Evolutionary conservation across 2,113 vertebrate species (phyloP).

Genomic region (Strix uralensis): DNA sequence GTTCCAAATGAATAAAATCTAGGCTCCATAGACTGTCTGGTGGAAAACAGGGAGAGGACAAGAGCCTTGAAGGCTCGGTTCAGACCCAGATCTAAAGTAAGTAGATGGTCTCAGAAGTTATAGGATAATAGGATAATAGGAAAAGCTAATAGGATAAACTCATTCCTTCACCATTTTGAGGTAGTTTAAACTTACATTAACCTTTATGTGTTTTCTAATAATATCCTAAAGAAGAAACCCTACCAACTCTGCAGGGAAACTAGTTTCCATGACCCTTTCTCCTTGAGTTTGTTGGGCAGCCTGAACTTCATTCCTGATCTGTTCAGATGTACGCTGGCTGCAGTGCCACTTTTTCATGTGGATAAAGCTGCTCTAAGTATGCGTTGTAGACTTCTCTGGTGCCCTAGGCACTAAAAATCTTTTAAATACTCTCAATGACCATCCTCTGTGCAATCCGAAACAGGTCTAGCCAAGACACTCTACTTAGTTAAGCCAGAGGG

Average conservation of each 20-base stretch:
- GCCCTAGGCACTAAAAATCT: background rate
- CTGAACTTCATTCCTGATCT: background rate
- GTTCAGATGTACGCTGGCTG: background rate
- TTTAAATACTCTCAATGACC: background rate
- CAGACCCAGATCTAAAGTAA: background rate
- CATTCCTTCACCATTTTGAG: background rate
- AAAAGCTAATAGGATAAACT: background rate
- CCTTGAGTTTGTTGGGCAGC: background rate
- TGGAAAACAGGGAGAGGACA: background rate
- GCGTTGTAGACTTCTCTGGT: background rate
- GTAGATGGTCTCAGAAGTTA: background rate
- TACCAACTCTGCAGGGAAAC: background rate
- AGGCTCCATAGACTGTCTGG: background rate
- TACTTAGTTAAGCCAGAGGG: background rate
- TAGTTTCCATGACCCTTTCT: background rate
- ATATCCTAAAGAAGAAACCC: background rate
- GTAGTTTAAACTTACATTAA: background rate
- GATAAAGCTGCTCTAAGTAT: background rate
- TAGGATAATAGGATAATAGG: no score
- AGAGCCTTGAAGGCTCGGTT: background rate
- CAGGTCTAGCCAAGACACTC: background rate
- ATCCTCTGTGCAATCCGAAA: background rate
- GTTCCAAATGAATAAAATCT: background rate
- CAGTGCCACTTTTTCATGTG: background rate
- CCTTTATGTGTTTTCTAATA: background rate